Evolutionary conservation across 2,888 invertebrate genomes (phyloP), one percentile per base, ranked within the genome.

Genomic region (Callyntrura sp.): DNA sequence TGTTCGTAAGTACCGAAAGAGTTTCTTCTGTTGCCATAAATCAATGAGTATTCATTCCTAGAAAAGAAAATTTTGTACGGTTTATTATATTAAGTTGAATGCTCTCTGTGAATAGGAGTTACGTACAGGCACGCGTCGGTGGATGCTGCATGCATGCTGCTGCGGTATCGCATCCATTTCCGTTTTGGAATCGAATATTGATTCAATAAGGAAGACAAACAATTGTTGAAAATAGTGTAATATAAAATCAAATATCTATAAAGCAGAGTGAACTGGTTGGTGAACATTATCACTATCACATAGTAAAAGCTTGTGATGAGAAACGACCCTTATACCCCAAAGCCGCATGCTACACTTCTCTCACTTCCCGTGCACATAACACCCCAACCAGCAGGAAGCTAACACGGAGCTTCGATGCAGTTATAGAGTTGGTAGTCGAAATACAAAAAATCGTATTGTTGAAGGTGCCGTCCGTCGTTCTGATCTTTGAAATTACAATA

Each of bases 111-210:
- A n/a, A 43, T 43, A 17, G 70, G 43, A 73, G 73, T 23, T n/a
- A n/a, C n/a, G n/a, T n/a, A n/a, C 0, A n/a, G 48, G 48, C 73
- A 73, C 73, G 73, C 73, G 73, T 11, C 23, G 73, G 9, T 35
- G 35, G 73, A n/a, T 73, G 73, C 28, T n/a, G n/a, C n/a, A n/a
- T n/a, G n/a, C n/a, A n/a, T n/a, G n/a, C n/a, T n/a, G n/a, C n/a
- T n/a, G n/a, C 14, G 65, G 28, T 65, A 28, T 73, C 45, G 57
- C 14, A 78, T 57, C 14, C 78, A 55, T 78, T 78, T 78, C 85
- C 85, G 85, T 51, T 85, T 60, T 76, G 73, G 60, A 76, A 85
- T 85, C 60, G 85, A 85, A 60, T 85, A 81, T 81, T 62, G 78
- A 78, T 78, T 78, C 57, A 73, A 73, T 73, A 73, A 73, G 73